Conservation (phyloP, 2,888 invertebrate species). For the Drosophila percnosoma region DNA sequence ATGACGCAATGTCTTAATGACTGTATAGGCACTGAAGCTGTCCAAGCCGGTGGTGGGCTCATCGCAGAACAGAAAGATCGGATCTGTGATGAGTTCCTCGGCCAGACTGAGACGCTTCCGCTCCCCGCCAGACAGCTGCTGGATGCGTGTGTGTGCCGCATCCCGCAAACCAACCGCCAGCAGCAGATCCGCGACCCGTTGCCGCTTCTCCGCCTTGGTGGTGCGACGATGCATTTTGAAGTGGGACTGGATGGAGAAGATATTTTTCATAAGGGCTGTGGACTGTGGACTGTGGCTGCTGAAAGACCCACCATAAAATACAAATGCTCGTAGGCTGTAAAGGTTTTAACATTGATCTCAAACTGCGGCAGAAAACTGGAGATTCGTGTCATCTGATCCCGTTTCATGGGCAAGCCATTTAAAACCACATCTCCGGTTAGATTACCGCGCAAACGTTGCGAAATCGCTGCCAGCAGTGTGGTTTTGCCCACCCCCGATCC, state of each 20-base stretch:
- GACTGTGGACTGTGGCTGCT: not conserved
- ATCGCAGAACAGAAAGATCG: conserved; percentile 95
- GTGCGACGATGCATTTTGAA: conserved; percentile 90
- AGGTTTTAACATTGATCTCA: conserved; percentile 91
- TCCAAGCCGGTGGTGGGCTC: conserved; percentile 97
- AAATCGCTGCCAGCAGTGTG: conserved; percentile 90
- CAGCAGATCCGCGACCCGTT: conserved; percentile 81
- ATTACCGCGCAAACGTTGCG: conserved; percentile 89
- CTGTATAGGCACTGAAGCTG: conserved; percentile 93
- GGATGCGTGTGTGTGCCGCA: conserved; percentile 89
- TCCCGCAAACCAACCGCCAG: conserved; percentile 89
- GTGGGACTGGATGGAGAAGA: conserved; percentile 87
- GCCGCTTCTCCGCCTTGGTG: conserved; percentile 82
- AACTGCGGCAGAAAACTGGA: conserved; percentile 95
- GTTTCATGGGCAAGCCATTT: conserved; percentile 88
- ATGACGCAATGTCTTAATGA: conserved; percentile 89
- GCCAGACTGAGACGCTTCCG: conserved; percentile 94
- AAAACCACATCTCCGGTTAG: conserved; percentile 89
- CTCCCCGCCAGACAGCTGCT: conserved; percentile 95
- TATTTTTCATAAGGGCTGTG: not conserved
- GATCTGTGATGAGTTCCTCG: conserved; percentile 94
- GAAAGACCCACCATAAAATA: conserved; percentile 90
- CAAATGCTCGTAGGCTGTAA: conserved; percentile 93
- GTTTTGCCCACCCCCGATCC: conserved; percentile 92
- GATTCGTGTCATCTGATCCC: conserved; percentile 89